Percentiles rank a stretch among this genome's conserved stretches.
phyloP scores from a whole-genome alignment of 2,113 vertebrate species.

The Melanocharis versteri region DNA sequence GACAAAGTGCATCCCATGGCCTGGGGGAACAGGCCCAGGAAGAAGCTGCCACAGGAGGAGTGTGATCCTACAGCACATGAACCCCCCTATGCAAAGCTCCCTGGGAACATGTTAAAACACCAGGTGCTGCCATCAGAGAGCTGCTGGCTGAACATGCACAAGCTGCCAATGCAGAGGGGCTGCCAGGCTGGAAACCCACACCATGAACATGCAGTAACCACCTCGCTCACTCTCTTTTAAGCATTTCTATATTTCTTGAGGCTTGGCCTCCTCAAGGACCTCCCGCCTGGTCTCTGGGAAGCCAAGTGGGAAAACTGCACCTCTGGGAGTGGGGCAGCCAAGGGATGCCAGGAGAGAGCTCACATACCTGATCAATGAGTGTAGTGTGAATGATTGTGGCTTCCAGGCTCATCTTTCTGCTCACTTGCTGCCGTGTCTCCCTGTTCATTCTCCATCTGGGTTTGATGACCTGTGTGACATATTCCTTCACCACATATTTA shows the following conservation, averaged over 20 bases:
- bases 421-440: background rate
- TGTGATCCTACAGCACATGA: background rate
- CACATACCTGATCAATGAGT: constrained; percentile 65
- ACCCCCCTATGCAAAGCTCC: background rate
- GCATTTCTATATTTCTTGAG: background rate
- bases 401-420: constrained; percentile 67
- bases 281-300: background rate
- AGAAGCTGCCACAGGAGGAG: background rate
- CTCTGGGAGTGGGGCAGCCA: background rate
- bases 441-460: constrained; percentile 23
- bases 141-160: background rate
- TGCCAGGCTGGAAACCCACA: background rate
- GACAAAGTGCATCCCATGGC: background rate
- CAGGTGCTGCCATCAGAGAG: background rate
- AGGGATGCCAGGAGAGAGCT: background rate
- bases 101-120: background rate
- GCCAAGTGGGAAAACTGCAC: background rate
- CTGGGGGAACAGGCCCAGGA: background rate
- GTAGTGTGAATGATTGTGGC: constrained; percentile 20
- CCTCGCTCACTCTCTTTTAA: background rate
- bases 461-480: constrained; percentile 56
- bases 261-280: background rate
- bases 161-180: background rate
- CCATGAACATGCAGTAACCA: background rate
- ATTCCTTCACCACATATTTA: constrained; percentile 60